Conservation (phyloP, 2,113 vertebrate genomes). For the Macaca mulatta region DNA sequence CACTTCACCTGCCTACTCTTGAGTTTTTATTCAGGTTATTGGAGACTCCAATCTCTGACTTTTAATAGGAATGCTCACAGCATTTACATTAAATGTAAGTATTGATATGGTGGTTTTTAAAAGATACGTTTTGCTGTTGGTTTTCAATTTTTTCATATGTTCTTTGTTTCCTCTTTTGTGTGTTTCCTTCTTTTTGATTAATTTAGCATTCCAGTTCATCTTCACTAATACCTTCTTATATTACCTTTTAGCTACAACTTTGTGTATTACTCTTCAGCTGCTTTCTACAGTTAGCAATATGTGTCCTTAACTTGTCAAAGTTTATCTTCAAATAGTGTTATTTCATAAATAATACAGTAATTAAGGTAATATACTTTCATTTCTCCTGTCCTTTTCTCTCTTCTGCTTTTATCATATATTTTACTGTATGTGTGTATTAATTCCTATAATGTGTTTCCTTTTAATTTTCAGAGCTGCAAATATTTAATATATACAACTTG, state of each 20-base stretch:
- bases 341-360: not conserved
- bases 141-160: not conserved
- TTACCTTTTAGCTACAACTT: not conserved
- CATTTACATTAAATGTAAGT: not conserved
- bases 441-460: not conserved
- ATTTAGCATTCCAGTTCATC: not conserved
- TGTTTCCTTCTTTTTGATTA: not conserved
- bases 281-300: not conserved
- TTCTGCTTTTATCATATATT: not conserved
- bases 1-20: too few species aligned
- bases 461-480: not conserved
- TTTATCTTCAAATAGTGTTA: not conserved
- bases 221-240: not conserved
- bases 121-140: not conserved
- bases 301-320: not conserved
- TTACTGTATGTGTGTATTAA: not conserved
- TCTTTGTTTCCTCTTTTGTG: not conserved
- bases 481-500: not conserved
- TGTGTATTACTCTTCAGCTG: not conserved
- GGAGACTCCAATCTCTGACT: not conserved
- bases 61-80: not conserved
- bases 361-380: not conserved
- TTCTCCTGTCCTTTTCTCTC: not conserved
- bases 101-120: not conserved
- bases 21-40: not conserved